Percentiles rank a stretch among this genome's conserved stretches.
phyloP scores from a whole-genome alignment of 1,140 invertebrate genomes.

The Drosophila yakuba region DNA sequence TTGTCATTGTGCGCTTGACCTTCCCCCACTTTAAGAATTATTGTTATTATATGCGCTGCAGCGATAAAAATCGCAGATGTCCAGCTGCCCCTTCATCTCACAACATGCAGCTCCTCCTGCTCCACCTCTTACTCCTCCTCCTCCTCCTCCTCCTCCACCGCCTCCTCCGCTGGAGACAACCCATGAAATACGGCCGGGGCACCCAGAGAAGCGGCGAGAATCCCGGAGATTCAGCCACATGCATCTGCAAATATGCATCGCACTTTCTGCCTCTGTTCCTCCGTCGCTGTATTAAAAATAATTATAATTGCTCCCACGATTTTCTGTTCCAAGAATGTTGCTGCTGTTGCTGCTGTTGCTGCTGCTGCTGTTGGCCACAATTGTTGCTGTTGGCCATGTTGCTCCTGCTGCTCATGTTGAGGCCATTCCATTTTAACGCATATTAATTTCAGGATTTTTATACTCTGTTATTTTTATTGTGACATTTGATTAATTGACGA shows the following conservation, averaged over 20 bases:
- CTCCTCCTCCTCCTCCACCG: slow-evolving; percentile 6
- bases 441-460: slow-evolving; percentile 84
- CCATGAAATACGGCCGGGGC: slow-evolving; percentile 76
- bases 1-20: slow-evolving; percentile 78
- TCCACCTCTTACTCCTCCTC: slow-evolving; percentile 22
- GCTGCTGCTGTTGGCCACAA: slow-evolving; percentile 48
- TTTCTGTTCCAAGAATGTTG: slow-evolving; percentile 77
- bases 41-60: slow-evolving; percentile 84
- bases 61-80: slow-evolving; percentile 83
- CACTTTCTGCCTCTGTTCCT: slow-evolving; percentile 11
- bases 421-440: slow-evolving; percentile 83
- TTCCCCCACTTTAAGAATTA: slow-evolving; percentile 84
- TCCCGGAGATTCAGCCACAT: slow-evolving; percentile 26
- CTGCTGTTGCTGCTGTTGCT: slow-evolving; percentile 55
- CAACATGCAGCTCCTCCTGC: not conserved
- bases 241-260: slow-evolving; percentile 61
- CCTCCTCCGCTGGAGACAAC: slow-evolving; percentile 61
- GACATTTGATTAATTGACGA: slow-evolving; percentile 85
- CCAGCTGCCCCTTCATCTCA: slow-evolving; percentile 43
- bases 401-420: slow-evolving; percentile 52
- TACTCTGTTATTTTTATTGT: slow-evolving; percentile 83
- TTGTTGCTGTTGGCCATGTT: slow-evolving; percentile 44
- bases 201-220: slow-evolving; percentile 49
- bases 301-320: slow-evolving; percentile 83
- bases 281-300: slow-evolving; percentile 76